Base-by-base conservation (phyloP, 2,888 invertebrate species). In the Teinopalpus imperialis region DNA sequence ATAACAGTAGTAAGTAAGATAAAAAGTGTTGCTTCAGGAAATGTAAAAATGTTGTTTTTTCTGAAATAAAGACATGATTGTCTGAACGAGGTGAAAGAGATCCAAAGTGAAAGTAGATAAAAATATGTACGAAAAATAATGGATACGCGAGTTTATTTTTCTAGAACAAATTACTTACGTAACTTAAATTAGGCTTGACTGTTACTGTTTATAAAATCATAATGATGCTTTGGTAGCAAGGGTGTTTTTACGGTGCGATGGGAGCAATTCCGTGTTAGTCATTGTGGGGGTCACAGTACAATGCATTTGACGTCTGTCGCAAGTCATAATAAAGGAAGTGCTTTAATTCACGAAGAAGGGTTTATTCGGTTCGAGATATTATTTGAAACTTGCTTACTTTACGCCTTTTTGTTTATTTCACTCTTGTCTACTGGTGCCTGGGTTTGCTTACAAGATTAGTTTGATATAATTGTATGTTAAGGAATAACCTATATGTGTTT, bases 281-380 rank as follows among this genome's bases (percentile, higher is more conserved):
- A 60, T 61, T 61, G 54, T 57, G 44, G 51, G 48, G 47, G 49
- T 43, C 43, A 47, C 51, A 50, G 54, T 65, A 70, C 69, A 68
- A 70, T 68, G 60, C 58, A 48, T 44, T 49, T 67, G 70, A 63
- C 63, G 66, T 70, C 63, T 62, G 61, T 56, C 56, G 45, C 46
- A 52, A 49, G 53, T 52, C 57, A 52, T 54, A 44, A 63, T 61
- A 63, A 63, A 60, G 64, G 64, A 68, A 66, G 63, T 62, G 62
- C 61, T 66, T 63, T 64, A 66, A 67, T 67, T 68, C 61, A 53
- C 53, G 62, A 61, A 56, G 59, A 58, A 65, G 58, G 59, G 61
- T 63, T 56, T 59, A 57, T 45, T 56, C 41, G 57, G 53, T 55
- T 52, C 43, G 51, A 52, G 57, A 56, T 62, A 62, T 68, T 61